Conservation (phyloP, 2,888 invertebrate species). For the Bursaphelenchus okinawaensis region DNA sequence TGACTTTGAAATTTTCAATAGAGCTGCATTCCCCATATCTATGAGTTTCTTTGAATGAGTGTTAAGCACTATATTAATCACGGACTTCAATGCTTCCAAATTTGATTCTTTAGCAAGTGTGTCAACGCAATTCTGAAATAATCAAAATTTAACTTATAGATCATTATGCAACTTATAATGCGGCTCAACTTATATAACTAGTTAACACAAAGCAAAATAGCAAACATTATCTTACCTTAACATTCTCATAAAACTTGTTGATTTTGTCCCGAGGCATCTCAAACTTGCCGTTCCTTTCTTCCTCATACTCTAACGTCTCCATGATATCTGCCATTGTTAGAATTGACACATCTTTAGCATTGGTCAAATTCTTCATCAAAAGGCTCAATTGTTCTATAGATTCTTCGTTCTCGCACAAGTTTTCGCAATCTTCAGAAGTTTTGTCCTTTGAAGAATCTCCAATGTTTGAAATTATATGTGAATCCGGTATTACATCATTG, state of each 20-base stretch:
- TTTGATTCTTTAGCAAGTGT: neutral
- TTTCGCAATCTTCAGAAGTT: too few relatives aligned
- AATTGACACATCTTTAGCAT: neutral
- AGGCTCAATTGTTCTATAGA: neutral
- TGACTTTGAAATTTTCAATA: neutral
- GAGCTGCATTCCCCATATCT: neutral
- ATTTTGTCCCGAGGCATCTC: neutral
- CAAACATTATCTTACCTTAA: conserved; percentile 6
- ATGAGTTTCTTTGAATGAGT: conserved; percentile 12
- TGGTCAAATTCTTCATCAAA: neutral
- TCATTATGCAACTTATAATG: too few relatives aligned
- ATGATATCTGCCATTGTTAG: neutral
- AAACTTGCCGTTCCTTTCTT: neutral
- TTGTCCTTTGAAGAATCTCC: too few relatives aligned
- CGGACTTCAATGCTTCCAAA: neutral
- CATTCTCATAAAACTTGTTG: neutral
- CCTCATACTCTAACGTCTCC: neutral
- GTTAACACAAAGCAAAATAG: neutral
- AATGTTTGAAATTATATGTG: neutral
- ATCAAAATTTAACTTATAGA: too few relatives aligned
- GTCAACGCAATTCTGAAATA: neutral
- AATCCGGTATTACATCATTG: neutral
- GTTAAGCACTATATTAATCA: conserved; percentile 1
- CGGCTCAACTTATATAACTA: neutral
- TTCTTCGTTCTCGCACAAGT: too few relatives aligned